phyloP scores from a whole-genome alignment of 2,888 invertebrate genomes.

The Tachina grossa region DNA sequence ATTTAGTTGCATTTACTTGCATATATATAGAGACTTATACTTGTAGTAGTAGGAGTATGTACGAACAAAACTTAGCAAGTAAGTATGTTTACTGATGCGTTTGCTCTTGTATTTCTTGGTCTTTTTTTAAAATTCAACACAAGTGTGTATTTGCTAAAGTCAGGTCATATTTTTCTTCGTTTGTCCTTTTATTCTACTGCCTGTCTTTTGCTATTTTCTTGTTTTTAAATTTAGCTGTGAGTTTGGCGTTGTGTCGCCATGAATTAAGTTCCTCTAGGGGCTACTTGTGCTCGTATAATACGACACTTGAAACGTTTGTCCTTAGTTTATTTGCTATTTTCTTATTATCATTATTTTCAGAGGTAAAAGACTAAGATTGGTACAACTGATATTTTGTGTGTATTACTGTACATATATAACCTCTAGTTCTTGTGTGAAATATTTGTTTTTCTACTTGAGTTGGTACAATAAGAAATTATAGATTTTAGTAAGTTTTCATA shows the following conservation, averaged over 20 bases:
- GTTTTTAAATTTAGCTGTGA: conserved; percentile 23
- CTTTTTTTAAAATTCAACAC: neutral
- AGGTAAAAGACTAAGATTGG: conserved; percentile 59
- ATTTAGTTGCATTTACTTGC: conserved; percentile 16
- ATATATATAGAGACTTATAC: neutral
- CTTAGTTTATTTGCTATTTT: conserved; percentile 31
- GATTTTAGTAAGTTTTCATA: neutral
- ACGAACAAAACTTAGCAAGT: neutral
- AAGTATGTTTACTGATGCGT: neutral
- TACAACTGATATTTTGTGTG: conserved; percentile 24
- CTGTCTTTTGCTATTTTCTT: conserved; percentile 5
- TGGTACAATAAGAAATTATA: conserved; percentile 17
- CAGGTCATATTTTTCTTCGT: conserved; percentile 3
- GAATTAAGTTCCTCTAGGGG: conserved; percentile 63
- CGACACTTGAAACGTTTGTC: conserved; percentile 59
- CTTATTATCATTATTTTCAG: conserved; percentile 37
- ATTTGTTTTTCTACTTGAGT: conserved; percentile 14
- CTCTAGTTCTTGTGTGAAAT: neutral
- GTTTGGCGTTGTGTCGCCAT: conserved; percentile 52
- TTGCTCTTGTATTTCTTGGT: neutral
- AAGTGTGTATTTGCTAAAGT: neutral
- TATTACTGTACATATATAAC: neutral
- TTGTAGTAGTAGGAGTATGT: neutral
- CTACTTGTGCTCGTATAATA: conserved; percentile 64
- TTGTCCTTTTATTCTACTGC: conserved; percentile 22